These are phyloP conservation scores for Gandaritis pyraliata DNA, from an alignment of 2,888 invertebrate species.

Conservation along the genomic window DNA sequence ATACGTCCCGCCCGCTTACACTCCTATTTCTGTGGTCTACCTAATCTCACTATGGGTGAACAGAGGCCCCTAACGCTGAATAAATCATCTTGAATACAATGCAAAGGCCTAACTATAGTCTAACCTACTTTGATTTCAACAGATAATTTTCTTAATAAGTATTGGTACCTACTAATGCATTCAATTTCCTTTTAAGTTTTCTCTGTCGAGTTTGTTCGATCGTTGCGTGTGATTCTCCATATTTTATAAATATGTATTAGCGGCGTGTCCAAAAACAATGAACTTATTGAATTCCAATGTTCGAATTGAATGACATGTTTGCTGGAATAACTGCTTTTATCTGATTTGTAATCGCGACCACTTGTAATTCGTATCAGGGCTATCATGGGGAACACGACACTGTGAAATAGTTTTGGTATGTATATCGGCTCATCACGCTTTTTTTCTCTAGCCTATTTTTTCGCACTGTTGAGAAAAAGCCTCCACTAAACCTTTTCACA, in stretches of 20 bases:
- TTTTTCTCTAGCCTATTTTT: no score
- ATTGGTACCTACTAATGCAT: no score
- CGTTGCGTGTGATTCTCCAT: slow-evolving; percentile 64
- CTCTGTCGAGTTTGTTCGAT: slow-evolving; percentile 32
- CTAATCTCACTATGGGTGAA: no score
- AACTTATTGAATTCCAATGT: slow-evolving; percentile 62
- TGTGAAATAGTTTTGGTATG: slow-evolving; percentile 7
- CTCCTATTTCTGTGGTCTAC: no score
- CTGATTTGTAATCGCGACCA: slow-evolving; percentile 40
- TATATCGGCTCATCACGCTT: not conserved
- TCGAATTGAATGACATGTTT: slow-evolving; percentile 58
- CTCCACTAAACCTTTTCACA: no score
- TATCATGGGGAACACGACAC: slow-evolving; percentile 24
- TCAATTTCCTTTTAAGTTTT: not conserved
- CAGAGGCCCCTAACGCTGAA: no score
- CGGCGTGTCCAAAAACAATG: slow-evolving; percentile 69
- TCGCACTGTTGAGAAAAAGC: no score
- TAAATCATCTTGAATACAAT: no score
- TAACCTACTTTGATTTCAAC: no score
- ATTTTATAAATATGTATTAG: slow-evolving; percentile 79
- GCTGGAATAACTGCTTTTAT: slow-evolving; percentile 47
- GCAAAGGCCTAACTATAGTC: no score
- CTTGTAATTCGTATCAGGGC: slow-evolving; percentile 35
- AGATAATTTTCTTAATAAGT: no score
- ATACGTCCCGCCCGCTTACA: no score